Percentiles rank a stretch among this genome's conserved stretches.
phyloP scores from a whole-genome alignment of 2,113 vertebrate genomes.

The Trachemys scripta region DNA sequence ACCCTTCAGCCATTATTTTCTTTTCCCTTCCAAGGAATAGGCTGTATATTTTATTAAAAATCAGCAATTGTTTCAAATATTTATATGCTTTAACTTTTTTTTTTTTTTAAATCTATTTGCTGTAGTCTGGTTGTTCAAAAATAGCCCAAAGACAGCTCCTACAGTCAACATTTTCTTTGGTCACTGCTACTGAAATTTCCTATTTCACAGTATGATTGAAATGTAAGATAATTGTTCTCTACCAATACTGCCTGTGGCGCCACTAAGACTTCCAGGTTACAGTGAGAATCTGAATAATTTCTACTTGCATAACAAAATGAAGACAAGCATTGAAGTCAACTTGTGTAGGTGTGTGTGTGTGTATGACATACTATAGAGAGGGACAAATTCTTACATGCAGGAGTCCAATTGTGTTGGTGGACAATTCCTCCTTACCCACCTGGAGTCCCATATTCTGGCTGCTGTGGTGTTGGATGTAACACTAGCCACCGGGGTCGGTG shows the following conservation, averaged over 20 bases:
- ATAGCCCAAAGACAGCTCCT: conserved; percentile 40
- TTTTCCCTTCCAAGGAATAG: conserved; percentile 5
- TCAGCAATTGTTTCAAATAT: conserved; percentile 34
- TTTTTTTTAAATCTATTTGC: conserved; percentile 2
- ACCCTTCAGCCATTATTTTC: conserved; percentile 46
- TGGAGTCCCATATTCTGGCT: neutral
- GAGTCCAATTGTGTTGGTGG: neutral
- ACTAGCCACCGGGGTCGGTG: neutral
- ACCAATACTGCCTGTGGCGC: neutral
- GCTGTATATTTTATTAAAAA: too few relatives aligned
- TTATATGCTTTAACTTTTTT: conserved; percentile 31
- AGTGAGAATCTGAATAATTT: conserved; percentile 51
- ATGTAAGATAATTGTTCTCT: conserved; percentile 19
- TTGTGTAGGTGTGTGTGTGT: neutral
- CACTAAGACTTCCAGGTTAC: conserved; percentile 49
- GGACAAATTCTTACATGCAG: neutral
- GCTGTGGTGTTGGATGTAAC: neutral
- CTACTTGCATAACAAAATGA: conserved; percentile 54
- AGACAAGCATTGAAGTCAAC: neutral
- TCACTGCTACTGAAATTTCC: conserved; percentile 57
- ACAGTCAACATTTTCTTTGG: conserved; percentile 60
- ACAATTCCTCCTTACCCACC: neutral
- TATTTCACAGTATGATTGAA: conserved; percentile 49
- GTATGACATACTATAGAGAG: neutral
- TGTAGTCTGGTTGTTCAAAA: conserved; percentile 61